Evolutionary conservation across 92 coral and sea anemone species (phyloP), one percentile per base, ranked within the genome.

Genomic region (Galaxea fascicularis): DNA sequence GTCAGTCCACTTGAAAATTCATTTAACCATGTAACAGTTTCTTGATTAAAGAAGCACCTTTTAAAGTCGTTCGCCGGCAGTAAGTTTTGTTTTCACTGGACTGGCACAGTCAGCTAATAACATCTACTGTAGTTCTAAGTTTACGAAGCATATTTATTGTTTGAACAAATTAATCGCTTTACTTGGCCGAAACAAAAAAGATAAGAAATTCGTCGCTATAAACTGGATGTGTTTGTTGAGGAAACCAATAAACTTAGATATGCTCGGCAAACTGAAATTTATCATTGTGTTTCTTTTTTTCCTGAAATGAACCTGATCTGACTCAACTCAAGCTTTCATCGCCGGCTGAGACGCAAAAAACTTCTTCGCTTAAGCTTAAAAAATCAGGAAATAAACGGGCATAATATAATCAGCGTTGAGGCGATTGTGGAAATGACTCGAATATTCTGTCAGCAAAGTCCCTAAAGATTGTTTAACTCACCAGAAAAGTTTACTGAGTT

Each of bases 221-320:
- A 35, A 10, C 62, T n/a, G 8, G 20, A 12, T 45, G 44, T 73
- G 62, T 51, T 73, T 73, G 78, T 15, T 27, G 20, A 73, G 18
- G 64, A 47, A 47, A 73, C 51, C 64, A 51, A 60, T 53, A 52
- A 73, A 73, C 44, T 15, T 14, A 71, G 76, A 21, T 22, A 53
- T 15, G 64, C 7, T 17, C 30, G 11, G 26, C n/a, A n/a, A 16
- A 27, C 24, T 24, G 13, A 24, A 73, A 73, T 25, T 52, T 52
- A 53, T 51, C 52, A 56, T 18, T 18, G 44, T 16, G 25, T 28
- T 52, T 49, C 60, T 51, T 73, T 73, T 35, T 62, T 52, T 73
- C 62, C 78, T 51, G 62, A 26, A 73, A 73, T 63, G 30, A 24
- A 51, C 45, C 53, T 73, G 78, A n/a, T n/a, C n/a, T n/a, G n/a